Evolutionary conservation across 1,140 invertebrate genomes (phyloP).

Genomic region (Cotesia chilonis): DNA sequence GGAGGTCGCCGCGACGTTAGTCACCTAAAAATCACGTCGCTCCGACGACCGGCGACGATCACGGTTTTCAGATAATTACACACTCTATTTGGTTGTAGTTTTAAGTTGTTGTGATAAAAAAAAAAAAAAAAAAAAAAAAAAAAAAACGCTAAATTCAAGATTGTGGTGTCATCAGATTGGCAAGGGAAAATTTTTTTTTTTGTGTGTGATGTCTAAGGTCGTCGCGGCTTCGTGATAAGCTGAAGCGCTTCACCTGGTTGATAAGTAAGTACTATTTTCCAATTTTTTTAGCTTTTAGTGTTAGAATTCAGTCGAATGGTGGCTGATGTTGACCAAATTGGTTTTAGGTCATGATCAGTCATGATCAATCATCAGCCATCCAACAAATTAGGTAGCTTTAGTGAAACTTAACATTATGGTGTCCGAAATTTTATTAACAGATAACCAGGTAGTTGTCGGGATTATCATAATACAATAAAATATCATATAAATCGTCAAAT

Average conservation of each 20-base stretch:
- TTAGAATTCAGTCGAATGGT: too few species aligned
- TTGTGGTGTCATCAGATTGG: neutral
- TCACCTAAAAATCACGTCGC: conserved; percentile 53
- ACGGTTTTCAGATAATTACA: conserved; percentile 8
- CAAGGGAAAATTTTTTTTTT: neutral
- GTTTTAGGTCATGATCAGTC: too few species aligned
- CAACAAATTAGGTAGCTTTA: neutral
- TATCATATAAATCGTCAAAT: neutral
- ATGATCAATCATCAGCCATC: too few species aligned
- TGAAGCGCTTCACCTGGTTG: neutral
- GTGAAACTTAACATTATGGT: neutral
- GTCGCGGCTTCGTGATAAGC: conserved; percentile 5
- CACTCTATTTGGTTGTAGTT: neutral
- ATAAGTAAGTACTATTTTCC: neutral
- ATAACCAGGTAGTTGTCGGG: neutral
- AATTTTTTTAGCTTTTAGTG: too few species aligned
- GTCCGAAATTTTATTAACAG: neutral
- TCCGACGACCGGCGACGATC: conserved; percentile 49
- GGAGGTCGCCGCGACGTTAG: conserved; percentile 61
- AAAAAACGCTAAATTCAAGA: too few species aligned
- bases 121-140: too few species aligned
- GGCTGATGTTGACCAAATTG: too few species aligned
- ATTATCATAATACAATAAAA: neutral
- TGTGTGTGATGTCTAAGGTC: neutral
- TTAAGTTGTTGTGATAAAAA: neutral